These are phyloP conservation scores for Lampropteryx suffumata DNA, from an alignment of 2,888 invertebrate species.

Conservation along the genomic window DNA sequence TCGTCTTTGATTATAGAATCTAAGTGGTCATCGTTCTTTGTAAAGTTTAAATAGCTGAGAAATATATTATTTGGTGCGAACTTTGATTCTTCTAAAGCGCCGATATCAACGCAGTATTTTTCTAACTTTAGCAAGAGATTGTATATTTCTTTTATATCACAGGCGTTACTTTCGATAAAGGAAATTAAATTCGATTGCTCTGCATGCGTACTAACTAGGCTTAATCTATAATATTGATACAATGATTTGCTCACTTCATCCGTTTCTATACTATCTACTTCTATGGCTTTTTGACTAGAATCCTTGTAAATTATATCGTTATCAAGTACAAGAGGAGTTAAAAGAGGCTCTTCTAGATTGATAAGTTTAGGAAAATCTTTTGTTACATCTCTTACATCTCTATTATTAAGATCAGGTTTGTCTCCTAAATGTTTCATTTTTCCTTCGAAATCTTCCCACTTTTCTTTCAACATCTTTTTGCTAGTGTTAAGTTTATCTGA, in stretches of 20 bases:
- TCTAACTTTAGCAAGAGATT: slow-evolving; percentile 66
- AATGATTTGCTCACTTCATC: slow-evolving; percentile 64
- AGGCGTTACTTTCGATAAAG: slow-evolving; percentile 65
- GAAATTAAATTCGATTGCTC: slow-evolving; percentile 71
- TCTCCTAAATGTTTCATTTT: slow-evolving; percentile 73
- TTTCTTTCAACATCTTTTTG: slow-evolving; percentile 80
- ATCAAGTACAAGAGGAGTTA: slow-evolving; percentile 42
- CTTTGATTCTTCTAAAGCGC: slow-evolving; percentile 65
- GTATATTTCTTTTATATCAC: slow-evolving; percentile 75
- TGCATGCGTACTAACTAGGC: slow-evolving; percentile 65
- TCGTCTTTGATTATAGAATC: slow-evolving; percentile 65
- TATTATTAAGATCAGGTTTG: slow-evolving; percentile 42
- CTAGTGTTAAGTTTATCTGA: slow-evolving; percentile 78
- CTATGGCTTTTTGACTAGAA: slow-evolving; percentile 73
- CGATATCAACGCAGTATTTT: slow-evolving; percentile 68
- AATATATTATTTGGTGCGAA: slow-evolving; percentile 70
- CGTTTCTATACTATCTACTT: slow-evolving; percentile 58
- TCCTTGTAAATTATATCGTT: slow-evolving; percentile 71
- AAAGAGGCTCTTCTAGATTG: slow-evolving; percentile 41
- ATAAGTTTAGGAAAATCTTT: slow-evolving; percentile 34
- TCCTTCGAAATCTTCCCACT: slow-evolving; percentile 79
- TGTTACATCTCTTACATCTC: slow-evolving; percentile 23
- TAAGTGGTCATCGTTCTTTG: slow-evolving; percentile 52
- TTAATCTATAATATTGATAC: slow-evolving; percentile 75
- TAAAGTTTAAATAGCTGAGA: slow-evolving; percentile 63